Evolutionary conservation across 2,113 vertebrate species (phyloP), one percentile per base, ranked within the genome.

Genomic region (Gymnocephalus cernua): DNA sequence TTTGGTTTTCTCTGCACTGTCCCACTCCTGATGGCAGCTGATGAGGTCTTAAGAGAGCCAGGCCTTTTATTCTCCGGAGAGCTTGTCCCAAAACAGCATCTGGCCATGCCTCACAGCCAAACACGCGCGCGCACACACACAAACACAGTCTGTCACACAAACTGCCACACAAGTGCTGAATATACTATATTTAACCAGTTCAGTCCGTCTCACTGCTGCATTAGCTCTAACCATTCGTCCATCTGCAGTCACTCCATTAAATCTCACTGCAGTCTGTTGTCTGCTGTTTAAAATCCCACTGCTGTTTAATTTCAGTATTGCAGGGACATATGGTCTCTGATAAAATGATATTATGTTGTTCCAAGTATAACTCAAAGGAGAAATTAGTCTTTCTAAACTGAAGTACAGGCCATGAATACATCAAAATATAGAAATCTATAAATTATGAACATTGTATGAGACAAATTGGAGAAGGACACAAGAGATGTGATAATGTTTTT

Each of bases 31-130:
- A 91, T 89, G 90, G 90, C 86, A 89, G 88, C 85, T 89, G 91
- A 93, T 92, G 89, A 92, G 88, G 90, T 92, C 88, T 90, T 65
- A 75, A 41, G 59, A 80, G 85, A 86, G 87, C 89, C 88, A 87
- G 84, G 90, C 86, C 85, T 90, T 91, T 91, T 84, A 88, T 91
- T 93, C 89, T 88, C 90, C 70, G 8, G 88, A 91, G 87, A 92
- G 83, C 78, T 74, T 75, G 86, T 92, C 91, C 89, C 89, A 86
- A 84, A 91, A 91, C 91, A 91, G 87, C 91, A 93, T 93, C 87
- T 93, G 92, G 90, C 90, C 67, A 38, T 90, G 89, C 85, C 87
- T 86, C 74, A 78, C 32, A 84, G 87, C 79, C 88, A 93, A 84
- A 72, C 74, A 63, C 80, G 77, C 58, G 48, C 32, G 48, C 32